These are phyloP conservation scores for Falco concolor DNA, from an alignment of 2,797 vertebrate genomes.

Conservation along the genomic window DNA sequence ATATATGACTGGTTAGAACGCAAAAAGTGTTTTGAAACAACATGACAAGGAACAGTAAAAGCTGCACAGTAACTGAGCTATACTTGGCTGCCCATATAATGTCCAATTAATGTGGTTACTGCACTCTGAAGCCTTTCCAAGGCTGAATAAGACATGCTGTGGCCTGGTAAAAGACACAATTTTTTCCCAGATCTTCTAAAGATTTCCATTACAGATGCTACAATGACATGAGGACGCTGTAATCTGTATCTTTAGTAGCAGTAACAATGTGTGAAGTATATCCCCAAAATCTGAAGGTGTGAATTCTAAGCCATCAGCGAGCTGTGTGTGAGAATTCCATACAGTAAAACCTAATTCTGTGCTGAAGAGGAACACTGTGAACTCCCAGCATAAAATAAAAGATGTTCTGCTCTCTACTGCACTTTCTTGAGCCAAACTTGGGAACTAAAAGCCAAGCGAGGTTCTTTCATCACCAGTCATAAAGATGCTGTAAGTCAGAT, in stretches of 20 bases:
- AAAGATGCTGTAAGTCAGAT: conserved; percentile 60
- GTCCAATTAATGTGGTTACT: conserved; percentile 27
- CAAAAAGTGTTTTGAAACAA: conserved; percentile 16
- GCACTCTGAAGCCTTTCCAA: conserved; percentile 29
- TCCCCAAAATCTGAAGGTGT: conserved; percentile 47
- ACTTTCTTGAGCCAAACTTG: conserved; percentile 49
- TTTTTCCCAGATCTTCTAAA: conserved; percentile 4
- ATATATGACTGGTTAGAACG: conserved; percentile 17
- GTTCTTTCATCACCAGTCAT: conserved; percentile 60
- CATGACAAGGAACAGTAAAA: conserved; percentile 15
- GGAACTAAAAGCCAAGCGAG: conserved; percentile 49
- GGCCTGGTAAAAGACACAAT: background rate
- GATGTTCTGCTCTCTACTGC: conserved; percentile 47
- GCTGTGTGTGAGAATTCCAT: conserved; percentile 30
- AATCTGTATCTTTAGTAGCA: conserved; percentile 28
- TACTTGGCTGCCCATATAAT: background rate
- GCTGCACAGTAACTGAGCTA: background rate
- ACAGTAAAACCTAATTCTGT: conserved; percentile 47
- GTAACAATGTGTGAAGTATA: conserved; percentile 59
- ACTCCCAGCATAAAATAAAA: conserved; percentile 43
- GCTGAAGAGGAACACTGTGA: conserved; percentile 46
- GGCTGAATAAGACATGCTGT: background rate
- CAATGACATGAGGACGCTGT: conserved; percentile 23
- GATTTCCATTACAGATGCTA: conserved; percentile 2
- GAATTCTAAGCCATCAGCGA: conserved; percentile 35